Conservation (phyloP, 2,113 vertebrate species). For the Taurulus bubalis region DNA sequence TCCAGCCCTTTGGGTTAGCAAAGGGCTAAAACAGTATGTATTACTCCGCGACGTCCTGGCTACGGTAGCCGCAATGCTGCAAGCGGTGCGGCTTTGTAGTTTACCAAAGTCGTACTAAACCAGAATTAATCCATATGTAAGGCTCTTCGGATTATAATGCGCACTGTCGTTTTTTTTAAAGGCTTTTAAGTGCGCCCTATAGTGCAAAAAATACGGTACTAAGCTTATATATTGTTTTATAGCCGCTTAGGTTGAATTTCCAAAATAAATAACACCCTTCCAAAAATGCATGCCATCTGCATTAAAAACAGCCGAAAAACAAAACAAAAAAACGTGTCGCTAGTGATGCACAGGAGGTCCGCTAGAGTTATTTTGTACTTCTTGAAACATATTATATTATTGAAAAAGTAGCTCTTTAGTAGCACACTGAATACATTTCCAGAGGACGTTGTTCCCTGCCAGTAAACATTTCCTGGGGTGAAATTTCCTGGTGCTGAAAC, state of each 20-base stretch:
- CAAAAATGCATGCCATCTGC: neutral
- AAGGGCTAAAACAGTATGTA: too few relatives aligned
- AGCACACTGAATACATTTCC: constrained; percentile 11
- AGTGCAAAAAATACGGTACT: too few relatives aligned
- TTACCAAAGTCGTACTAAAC: too few relatives aligned
- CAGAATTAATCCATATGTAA: too few relatives aligned
- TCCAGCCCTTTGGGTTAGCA: too few relatives aligned
- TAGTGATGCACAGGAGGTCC: neutral
- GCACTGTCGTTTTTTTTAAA: too few relatives aligned
- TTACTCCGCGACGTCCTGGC: too few relatives aligned
- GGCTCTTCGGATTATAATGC: too few relatives aligned
- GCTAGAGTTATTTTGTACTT: neutral
- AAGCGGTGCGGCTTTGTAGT: too few relatives aligned
- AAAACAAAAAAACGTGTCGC: neutral
- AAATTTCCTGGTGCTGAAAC: too few relatives aligned
- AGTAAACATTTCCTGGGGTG: constrained; percentile 33
- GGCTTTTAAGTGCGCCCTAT: too few relatives aligned
- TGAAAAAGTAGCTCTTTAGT: constrained; percentile 4
- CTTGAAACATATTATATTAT: neutral
- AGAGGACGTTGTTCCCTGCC: constrained; percentile 30
- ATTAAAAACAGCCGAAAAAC: neutral
- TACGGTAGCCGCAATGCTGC: too few relatives aligned
- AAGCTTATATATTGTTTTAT: neutral
- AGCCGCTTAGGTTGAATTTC: neutral
- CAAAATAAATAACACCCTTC: neutral